Evolutionary conservation across 2,113 vertebrate species (phyloP).

Genomic region (Pseudorasbora parva): DNA sequence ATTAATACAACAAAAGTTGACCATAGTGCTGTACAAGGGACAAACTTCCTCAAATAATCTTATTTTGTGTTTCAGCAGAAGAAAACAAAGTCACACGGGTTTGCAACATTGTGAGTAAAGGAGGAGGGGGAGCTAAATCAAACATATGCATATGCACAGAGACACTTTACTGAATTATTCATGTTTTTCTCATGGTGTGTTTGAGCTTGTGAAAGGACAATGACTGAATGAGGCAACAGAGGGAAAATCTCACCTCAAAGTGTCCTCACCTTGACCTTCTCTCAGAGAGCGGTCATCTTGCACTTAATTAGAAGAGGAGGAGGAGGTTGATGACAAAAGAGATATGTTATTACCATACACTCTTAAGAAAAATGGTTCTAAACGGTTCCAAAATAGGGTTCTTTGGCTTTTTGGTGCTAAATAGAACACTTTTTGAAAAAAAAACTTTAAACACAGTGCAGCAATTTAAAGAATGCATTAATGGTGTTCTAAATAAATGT

Average conservation of each 20-base stretch:
- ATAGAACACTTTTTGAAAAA: too few relatives aligned
- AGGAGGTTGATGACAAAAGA: background rate
- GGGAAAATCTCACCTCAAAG: background rate
- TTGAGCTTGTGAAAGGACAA: background rate
- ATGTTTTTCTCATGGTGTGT: constrained; percentile 15
- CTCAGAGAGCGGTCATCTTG: background rate
- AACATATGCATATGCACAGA: constrained; percentile 26
- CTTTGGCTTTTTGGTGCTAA: too few relatives aligned
- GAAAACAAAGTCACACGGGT: background rate
- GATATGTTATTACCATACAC: background rate
- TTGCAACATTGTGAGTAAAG: background rate
- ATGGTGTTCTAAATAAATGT: too few relatives aligned
- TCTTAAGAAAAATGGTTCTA: too few relatives aligned
- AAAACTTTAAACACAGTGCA: too few relatives aligned
- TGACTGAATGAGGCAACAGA: background rate
- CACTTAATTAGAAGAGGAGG: background rate
- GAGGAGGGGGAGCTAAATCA: background rate
- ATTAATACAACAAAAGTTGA: too few relatives aligned
- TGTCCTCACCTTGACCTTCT: constrained; percentile 15
- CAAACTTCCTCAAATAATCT: background rate
- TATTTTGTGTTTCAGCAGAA: background rate
- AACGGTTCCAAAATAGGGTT: too few relatives aligned
- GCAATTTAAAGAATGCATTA: too few relatives aligned
- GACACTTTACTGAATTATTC: background rate
- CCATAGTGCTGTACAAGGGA: too few relatives aligned